Conservation (phyloP, 1,140 invertebrate genomes). For the Drosophila pallidifrons region DNA sequence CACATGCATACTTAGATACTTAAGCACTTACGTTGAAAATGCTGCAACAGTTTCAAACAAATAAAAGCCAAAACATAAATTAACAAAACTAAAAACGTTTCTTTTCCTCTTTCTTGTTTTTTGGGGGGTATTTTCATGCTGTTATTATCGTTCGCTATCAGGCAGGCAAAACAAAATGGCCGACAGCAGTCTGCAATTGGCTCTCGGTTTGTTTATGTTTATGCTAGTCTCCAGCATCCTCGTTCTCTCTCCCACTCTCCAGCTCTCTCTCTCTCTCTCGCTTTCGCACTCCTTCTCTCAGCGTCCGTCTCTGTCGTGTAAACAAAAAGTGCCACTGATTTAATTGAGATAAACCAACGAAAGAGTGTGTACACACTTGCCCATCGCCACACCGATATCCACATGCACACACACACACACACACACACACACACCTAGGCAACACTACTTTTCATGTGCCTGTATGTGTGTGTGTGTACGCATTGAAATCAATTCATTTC, state of each 20-base stretch:
- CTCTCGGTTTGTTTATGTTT: conserved; percentile 34
- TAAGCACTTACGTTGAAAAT: conserved; percentile 17
- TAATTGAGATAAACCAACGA: conserved; percentile 73
- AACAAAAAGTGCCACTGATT: conserved; percentile 66
- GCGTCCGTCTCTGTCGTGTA: conserved; percentile 32
- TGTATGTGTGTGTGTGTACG: not conserved
- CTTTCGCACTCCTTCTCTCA: conserved; percentile 2
- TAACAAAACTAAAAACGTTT: conserved; percentile 25
- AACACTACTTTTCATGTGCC: not conserved
- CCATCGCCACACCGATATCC: not conserved
- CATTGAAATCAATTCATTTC: conserved; percentile 15
- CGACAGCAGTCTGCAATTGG: conserved; percentile 43
- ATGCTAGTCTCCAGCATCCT: not conserved
- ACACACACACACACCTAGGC: conserved; percentile 4
- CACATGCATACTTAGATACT: not conserved
- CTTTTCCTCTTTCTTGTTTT: not conserved
- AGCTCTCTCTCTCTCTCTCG: conserved; percentile 5
- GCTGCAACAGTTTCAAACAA: conserved; percentile 38
- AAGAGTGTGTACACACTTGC: conserved; percentile 54
- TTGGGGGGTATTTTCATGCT: not conserved
- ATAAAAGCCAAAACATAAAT: conserved; percentile 44
- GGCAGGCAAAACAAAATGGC: conserved; percentile 40
- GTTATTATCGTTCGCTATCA: not conserved
- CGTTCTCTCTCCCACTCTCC: not conserved
- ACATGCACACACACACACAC: not conserved